A percentile compares a stretch with the other conserved stretches of the same genome.
phyloP scores from a whole-genome alignment of 2,888 invertebrate genomes.

The Therioaphis trifolii region DNA sequence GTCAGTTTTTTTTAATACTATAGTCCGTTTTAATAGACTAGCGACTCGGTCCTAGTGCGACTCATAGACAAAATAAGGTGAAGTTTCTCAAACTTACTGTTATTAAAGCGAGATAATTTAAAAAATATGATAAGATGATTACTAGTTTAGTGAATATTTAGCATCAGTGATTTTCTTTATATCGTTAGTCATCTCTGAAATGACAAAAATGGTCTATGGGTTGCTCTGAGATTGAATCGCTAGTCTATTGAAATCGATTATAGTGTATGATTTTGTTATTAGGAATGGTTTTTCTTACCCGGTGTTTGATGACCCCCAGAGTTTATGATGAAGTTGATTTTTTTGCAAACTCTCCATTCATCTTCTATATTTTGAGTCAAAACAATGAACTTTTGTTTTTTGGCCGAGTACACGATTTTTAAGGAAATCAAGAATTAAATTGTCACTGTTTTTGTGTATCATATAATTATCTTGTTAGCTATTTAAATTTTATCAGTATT shows the following conservation, averaged over 20 bases:
- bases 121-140: too few relatives aligned
- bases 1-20: conserved; percentile 37
- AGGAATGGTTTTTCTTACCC: conserved; percentile 47
- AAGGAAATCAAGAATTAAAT: conserved; percentile 10
- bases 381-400: conserved; percentile 50
- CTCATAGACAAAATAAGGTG: too few relatives aligned
- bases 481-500: conserved; percentile 44
- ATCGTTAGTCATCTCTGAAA: too few relatives aligned
- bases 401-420: conserved; percentile 36
- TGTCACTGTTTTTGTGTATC: background rate
- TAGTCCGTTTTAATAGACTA: too few relatives aligned
- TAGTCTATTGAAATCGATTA: too few relatives aligned
- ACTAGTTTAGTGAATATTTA: too few relatives aligned
- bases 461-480: conserved; percentile 13
- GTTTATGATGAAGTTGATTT: conserved; percentile 64
- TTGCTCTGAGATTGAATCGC: too few relatives aligned
- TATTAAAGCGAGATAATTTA: too few relatives aligned
- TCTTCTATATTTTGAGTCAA: conserved; percentile 58
- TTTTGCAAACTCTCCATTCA: conserved; percentile 67
- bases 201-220: too few relatives aligned
- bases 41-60: too few relatives aligned
- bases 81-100: too few relatives aligned
- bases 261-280: conserved; percentile 47
- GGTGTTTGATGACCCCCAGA: conserved; percentile 37
- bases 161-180: too few relatives aligned